A percentile compares a stretch with the other conserved stretches of the same genome.
phyloP scores from a whole-genome alignment of 1,140 invertebrate genomes.

The Trissolcus basalis region DNA sequence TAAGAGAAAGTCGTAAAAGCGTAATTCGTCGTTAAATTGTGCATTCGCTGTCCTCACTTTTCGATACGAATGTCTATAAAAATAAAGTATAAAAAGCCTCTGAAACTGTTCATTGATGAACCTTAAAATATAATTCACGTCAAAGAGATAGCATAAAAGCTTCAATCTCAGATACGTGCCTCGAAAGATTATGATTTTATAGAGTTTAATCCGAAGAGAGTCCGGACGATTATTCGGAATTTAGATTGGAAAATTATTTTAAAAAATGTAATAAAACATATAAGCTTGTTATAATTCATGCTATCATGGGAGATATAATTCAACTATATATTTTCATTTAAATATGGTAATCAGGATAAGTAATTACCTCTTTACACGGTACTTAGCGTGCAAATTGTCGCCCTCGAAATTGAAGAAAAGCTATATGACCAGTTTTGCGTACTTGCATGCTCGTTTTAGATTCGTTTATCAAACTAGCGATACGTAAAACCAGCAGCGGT shows the following conservation, averaged over 20 bases:
- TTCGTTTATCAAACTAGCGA: conserved; percentile 46
- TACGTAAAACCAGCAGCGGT: conserved; percentile 42
- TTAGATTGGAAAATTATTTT: conserved; percentile 19
- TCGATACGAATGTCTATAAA: conserved; percentile 52
- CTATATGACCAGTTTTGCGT: conserved; percentile 45
- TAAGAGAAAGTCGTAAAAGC: conserved; percentile 66
- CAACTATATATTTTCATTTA: conserved; percentile 40
- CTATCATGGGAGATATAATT: conserved; percentile 32
- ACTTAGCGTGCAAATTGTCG: conserved; percentile 61
- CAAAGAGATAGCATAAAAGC: conserved; percentile 9
- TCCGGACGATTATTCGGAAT: not conserved
- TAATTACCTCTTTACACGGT: conserved; percentile 61
- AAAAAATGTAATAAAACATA: conserved; percentile 9
- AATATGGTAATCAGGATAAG: conserved; percentile 49
- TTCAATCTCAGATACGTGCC: conserved; percentile 14
- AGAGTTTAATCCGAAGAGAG: not conserved
- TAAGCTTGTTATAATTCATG: conserved; percentile 13
- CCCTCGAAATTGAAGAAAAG: conserved; percentile 46
- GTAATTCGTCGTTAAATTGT: conserved; percentile 71
- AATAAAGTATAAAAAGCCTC: conserved; percentile 41
- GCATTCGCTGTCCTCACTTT: conserved; percentile 50
- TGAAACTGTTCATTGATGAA: conserved; percentile 5
- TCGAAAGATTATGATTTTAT: conserved; percentile 24
- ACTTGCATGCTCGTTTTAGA: conserved; percentile 48
- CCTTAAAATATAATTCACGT: conserved; percentile 22